Conservation (phyloP, 2,888 invertebrate genomes). For the Tromatobia lineatoria region DNA sequence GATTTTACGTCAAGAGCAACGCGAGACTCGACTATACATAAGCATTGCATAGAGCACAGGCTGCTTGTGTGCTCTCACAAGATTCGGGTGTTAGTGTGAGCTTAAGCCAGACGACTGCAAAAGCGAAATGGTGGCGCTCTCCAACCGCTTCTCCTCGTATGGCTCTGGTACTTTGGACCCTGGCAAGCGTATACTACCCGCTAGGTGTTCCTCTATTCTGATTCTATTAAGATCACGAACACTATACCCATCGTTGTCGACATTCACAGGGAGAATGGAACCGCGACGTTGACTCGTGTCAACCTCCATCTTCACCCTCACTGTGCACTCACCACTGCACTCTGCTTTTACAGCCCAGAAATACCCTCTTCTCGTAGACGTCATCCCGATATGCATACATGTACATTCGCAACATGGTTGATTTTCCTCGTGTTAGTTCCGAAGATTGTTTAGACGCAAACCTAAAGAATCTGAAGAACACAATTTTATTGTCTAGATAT, state of each 20-base stretch:
- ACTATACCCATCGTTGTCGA: constrained; percentile 43
- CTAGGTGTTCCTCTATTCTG: constrained; percentile 52
- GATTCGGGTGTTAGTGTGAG: constrained; percentile 20
- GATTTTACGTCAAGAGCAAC: constrained; percentile 24
- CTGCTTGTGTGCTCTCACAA: constrained; percentile 6
- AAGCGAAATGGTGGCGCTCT: constrained; percentile 29
- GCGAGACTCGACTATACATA: not conserved
- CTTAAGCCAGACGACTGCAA: constrained; percentile 21
- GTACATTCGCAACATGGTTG: not conserved
- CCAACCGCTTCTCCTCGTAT: constrained; percentile 13
- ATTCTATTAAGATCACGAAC: constrained; percentile 64
- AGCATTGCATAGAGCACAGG: not conserved
- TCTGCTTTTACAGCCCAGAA: constrained; percentile 33
- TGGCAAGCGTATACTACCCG: constrained; percentile 16
- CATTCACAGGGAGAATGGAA: constrained; percentile 47
- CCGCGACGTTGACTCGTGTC: constrained; percentile 45
- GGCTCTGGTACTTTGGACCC: constrained; percentile 23
- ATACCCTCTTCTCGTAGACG: constrained; percentile 13
- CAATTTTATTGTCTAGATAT: too few relatives aligned
- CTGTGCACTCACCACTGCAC: constrained; percentile 11
- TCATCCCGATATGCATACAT: not conserved
- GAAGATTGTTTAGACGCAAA: not conserved
- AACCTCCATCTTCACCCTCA: constrained; percentile 21
- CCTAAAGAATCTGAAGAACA: too few relatives aligned
- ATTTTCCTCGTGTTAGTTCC: not conserved